Evolutionary conservation across 2,113 vertebrate species (phyloP), one percentile per base, ranked within the genome.

Genomic region (Atherinomorus stipes): DNA sequence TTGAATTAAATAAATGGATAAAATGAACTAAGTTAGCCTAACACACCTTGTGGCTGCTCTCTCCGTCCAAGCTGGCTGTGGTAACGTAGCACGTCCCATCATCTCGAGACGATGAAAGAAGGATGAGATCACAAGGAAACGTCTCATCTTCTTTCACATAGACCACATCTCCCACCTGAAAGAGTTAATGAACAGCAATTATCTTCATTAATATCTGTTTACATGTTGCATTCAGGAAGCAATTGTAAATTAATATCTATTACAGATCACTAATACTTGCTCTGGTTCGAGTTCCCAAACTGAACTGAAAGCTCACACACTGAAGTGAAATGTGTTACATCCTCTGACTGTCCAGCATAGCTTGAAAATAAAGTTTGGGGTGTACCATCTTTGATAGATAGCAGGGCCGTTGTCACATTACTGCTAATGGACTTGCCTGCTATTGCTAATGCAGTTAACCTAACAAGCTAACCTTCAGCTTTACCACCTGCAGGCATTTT

Each of bases 81-180:
- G 98, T 99, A 63, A 99, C 97, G 15, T 94, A 98, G 90, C 98
- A 99, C 0, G 96, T 98, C 16, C 98, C 97, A 3, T 99, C 97
- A 11, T 90, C 94, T 69, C 96, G 94, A 74, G 95, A 98, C 28
- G 97, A 94, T 3, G 98, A 97, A 0, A 99, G 95, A 71, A 99
- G 93, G 92, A 99, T 94, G 85, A 99, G 89, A 86, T 99, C 98
- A 74, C 98, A 99, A 37, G 98, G 97, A 74, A 99, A 99, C 18
- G 93, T 95, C 91, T 99, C 97, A 10, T 98, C 87, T 86, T 99
- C 97, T 88, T 96, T 97, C 50, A 99, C 95, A 74, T 95, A 92
- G 58, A 99, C 96, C 26, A 99, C 93, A 54, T 99, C 98, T 45
- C 98, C 98, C n/a, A 99, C 98, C 98, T 99, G 85, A 52, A 3